Conservation (phyloP, 2,113 vertebrate species). For the Tupaia tana region DNA sequence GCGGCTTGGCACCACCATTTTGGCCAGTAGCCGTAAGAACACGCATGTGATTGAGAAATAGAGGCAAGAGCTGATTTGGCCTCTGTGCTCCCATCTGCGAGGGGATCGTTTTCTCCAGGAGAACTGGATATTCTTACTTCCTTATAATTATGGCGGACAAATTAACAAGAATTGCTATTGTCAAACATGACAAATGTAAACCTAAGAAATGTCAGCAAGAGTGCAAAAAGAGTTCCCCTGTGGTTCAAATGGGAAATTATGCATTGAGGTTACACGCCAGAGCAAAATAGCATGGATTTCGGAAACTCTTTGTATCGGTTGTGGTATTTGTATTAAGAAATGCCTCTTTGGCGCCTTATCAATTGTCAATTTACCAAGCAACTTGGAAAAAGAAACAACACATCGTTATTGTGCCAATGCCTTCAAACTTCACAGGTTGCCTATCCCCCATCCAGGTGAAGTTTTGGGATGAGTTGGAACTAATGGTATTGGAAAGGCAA, state of each 20-base stretch:
- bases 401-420: slow-evolving; percentile 99
- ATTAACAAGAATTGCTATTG: slow-evolving; percentile 97
- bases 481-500: slow-evolving; percentile 98
- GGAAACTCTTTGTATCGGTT: too few species aligned
- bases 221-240: slow-evolving; percentile 98
- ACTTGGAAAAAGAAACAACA: slow-evolving; percentile 97
- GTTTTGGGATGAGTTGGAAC: slow-evolving; percentile 97
- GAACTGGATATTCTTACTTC: slow-evolving; percentile 64
- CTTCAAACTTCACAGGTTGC: slow-evolving; percentile 98
- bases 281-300: too few species aligned
- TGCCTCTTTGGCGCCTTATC: slow-evolving; percentile 97
- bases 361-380: slow-evolving; percentile 98
- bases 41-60: too few species aligned
- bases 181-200: slow-evolving; percentile 98
- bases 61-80: too few species aligned
- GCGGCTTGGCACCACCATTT: too few species aligned
- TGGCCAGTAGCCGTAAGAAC: too few species aligned
- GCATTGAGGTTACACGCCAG: slow-evolving; percentile 83
- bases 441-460: slow-evolving; percentile 96
- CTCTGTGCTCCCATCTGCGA: too few species aligned
- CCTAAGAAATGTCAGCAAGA: slow-evolving; percentile 98
- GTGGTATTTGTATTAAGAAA: slow-evolving; percentile 77
- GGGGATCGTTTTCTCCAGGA: slow-evolving; percentile 34
- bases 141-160: slow-evolving; percentile 93
- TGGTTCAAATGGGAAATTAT: slow-evolving; percentile 94